A percentile compares a stretch with the other conserved stretches of the same genome.
phyloP scores from a whole-genome alignment of 2,888 invertebrate species.

The Dendrolimus houi region DNA sequence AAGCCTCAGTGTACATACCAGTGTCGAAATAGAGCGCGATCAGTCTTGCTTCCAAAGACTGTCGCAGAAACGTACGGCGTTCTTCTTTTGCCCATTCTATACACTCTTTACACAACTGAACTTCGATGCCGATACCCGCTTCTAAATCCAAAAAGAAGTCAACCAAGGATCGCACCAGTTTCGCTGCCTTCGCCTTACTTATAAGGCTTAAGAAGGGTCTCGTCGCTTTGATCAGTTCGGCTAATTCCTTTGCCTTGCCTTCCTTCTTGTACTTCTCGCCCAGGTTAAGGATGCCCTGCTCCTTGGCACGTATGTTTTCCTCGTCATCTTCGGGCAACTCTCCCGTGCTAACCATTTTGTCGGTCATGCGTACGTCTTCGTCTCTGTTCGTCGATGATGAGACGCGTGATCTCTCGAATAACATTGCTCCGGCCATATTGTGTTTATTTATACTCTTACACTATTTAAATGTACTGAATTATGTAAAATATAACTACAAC shows the following conservation, averaged over 20 bases:
- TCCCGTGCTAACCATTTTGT: conserved; percentile 86
- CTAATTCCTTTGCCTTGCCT: conserved; percentile 94
- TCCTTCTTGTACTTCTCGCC: conserved; percentile 95
- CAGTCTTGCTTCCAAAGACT: conserved; percentile 95
- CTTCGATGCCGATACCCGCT: conserved; percentile 96
- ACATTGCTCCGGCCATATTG: conserved; percentile 93
- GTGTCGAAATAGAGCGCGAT: conserved; percentile 97
- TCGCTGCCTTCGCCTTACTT: conserved; percentile 99
- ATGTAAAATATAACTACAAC: conserved; percentile 57
- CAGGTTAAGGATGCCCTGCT: conserved; percentile 94
- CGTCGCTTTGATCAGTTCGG: conserved; percentile 94
- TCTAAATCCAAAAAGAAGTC: conserved; percentile 98
- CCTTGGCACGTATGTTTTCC: conserved; percentile 93
- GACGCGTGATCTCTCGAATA: conserved; percentile 90
- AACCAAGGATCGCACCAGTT: conserved; percentile 96
- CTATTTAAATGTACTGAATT: conserved; percentile 53
- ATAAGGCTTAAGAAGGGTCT: conserved; percentile 96
- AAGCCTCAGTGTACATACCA: conserved; percentile 90
- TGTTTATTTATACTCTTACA: conserved; percentile 66
- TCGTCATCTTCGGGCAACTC: conserved; percentile 89
- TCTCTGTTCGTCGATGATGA: conserved; percentile 84
- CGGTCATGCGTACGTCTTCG: conserved; percentile 83
- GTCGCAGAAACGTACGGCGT: conserved; percentile 96
- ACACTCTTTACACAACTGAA: conserved; percentile 95
- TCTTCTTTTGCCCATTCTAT: conserved; percentile 99